Percentiles rank a stretch among this genome's conserved stretches.
Conservation (phyloP, 92 coral and sea anemone species). For the Phenganax marumi region DNA sequence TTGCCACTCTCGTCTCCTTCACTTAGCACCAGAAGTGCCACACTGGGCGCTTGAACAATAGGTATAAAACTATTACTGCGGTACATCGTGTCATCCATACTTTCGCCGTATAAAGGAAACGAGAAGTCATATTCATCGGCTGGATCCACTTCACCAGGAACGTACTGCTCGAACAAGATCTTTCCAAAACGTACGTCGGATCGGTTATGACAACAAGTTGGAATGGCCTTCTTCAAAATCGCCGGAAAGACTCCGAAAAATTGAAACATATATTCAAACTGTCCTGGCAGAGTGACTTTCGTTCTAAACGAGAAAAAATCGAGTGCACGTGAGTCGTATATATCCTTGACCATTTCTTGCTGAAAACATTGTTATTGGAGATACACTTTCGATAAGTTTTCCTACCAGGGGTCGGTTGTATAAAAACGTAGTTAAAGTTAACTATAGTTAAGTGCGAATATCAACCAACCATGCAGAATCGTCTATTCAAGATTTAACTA, state of each 20-base stretch:
- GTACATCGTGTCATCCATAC: slow-evolving; percentile 43
- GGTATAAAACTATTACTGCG: slow-evolving; percentile 68
- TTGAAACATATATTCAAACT: not conserved
- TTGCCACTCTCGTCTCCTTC: slow-evolving; percentile 53
- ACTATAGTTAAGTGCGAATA: too few relatives aligned
- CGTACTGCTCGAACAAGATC: slow-evolving; percentile 63
- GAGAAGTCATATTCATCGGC: slow-evolving; percentile 62
- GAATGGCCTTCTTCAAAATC: slow-evolving; percentile 54
- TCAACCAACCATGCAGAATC: too few relatives aligned
- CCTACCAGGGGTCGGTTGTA: too few relatives aligned
- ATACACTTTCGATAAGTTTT: too few relatives aligned
- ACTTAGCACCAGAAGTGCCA: slow-evolving; percentile 61
- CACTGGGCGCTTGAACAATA: slow-evolving; percentile 75
- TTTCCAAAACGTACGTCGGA: slow-evolving; percentile 67
- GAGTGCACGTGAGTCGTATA: too few relatives aligned
- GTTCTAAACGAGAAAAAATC: too few relatives aligned
- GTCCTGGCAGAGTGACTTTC: not conserved
- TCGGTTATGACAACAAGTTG: slow-evolving; percentile 67
- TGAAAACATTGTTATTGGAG: too few relatives aligned
- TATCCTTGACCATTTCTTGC: too few relatives aligned
- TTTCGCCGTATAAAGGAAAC: slow-evolving; percentile 85
- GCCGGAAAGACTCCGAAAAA: slow-evolving; percentile 74
- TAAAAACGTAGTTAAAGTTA: too few relatives aligned
- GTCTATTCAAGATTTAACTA: too few relatives aligned
- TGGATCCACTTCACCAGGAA: slow-evolving; percentile 53